Percentiles rank a stretch among this genome's conserved stretches.
Conservation (phyloP, 2,888 invertebrate species). For the Ametastegia equiseti region DNA sequence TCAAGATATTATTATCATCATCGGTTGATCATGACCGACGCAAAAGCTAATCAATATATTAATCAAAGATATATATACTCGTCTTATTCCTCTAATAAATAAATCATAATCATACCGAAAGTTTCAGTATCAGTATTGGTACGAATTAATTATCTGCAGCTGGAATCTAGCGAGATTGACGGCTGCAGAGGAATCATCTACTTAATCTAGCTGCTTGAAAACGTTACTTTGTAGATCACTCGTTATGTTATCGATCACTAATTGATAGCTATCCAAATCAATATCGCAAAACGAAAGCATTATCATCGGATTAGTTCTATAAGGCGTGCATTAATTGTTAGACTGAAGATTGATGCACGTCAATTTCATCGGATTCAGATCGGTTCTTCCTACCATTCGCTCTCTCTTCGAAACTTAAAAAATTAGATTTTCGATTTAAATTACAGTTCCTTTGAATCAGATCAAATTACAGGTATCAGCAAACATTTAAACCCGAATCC, state of each 20-base stretch:
- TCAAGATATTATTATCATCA: background rate
- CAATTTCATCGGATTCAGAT: background rate
- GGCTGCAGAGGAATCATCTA: too few relatives aligned
- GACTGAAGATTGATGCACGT: background rate
- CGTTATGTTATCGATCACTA: background rate
- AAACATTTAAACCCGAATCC: background rate
- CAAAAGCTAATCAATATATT: slow-evolving; percentile 1
- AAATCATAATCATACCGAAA: too few relatives aligned
- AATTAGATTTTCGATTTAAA: too few relatives aligned
- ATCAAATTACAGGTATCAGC: too few relatives aligned
- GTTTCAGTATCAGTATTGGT: too few relatives aligned
- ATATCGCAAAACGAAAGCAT: background rate
- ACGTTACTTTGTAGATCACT: too few relatives aligned
- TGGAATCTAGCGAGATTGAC: background rate
- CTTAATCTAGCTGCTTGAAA: too few relatives aligned
- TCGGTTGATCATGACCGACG: background rate
- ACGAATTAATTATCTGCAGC: too few relatives aligned
- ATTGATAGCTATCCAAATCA: background rate
- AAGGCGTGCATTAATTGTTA: background rate
- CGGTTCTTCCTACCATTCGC: background rate
- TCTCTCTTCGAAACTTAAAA: too few relatives aligned
- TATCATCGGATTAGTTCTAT: background rate
- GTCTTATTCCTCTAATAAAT: background rate
- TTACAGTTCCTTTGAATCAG: too few relatives aligned
- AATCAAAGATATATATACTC: background rate